phyloP scores from a whole-genome alignment of 2,113 vertebrate species.

The Pelobates fuscus region DNA sequence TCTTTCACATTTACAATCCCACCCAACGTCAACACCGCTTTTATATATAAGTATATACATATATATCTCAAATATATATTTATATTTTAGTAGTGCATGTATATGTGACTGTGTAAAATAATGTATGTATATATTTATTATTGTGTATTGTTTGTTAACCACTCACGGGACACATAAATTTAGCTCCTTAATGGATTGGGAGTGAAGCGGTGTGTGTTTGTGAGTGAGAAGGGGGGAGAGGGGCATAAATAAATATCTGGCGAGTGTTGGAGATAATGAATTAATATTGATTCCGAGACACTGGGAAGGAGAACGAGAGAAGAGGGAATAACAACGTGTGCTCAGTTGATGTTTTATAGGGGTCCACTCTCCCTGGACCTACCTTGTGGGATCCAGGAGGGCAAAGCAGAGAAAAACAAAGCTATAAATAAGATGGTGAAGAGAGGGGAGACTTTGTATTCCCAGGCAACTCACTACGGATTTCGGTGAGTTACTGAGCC shows the following conservation, averaged over 20 bases:
- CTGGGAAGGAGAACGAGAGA: constrained; percentile 37
- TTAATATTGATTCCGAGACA: constrained; percentile 49
- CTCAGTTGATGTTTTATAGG: constrained; percentile 45
- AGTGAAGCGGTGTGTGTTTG: constrained; percentile 44
- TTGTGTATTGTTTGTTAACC: constrained; percentile 37
- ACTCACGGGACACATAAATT: constrained; percentile 47
- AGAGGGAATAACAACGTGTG: constrained; percentile 41
- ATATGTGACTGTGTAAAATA: too few species aligned
- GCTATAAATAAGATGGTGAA: constrained; percentile 42
- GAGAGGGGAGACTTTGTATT: constrained; percentile 27
- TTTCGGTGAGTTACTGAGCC: constrained; percentile 44
- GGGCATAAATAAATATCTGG: constrained; percentile 46
- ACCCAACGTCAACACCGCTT: neutral
- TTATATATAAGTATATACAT: constrained; percentile 22
- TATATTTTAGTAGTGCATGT: too few species aligned
- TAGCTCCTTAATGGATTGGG: constrained; percentile 42
- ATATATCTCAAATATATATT: constrained; percentile 14
- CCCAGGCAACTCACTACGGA: constrained; percentile 20
- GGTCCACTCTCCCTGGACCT: constrained; percentile 36
- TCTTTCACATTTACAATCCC: neutral
- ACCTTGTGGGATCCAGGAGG: constrained; percentile 39
- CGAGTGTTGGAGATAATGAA: constrained; percentile 50
- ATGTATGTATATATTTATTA: constrained; percentile 26
- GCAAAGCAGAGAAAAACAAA: constrained; percentile 46
- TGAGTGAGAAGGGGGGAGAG: constrained; percentile 26